Percentiles rank a stretch among this genome's conserved stretches.
Evolutionary conservation across 2,797 vertebrate species (phyloP).

Genomic region (Tapirus indicus): DNA sequence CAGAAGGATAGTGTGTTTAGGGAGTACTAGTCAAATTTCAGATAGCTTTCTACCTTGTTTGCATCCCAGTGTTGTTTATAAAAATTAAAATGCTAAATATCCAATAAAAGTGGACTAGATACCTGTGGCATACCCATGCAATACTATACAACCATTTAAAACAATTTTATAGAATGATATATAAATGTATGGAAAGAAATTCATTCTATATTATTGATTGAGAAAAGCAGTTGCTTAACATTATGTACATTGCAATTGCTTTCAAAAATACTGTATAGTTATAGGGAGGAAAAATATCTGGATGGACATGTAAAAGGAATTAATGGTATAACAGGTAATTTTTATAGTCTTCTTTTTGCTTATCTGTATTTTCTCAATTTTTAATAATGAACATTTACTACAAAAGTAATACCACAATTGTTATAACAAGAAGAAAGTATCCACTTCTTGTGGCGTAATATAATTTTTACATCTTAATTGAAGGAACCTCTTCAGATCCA

Average conservation of each 20-base stretch:
- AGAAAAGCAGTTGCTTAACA: slow-evolving; percentile 5
- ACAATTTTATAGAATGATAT: neutral
- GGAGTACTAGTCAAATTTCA: neutral
- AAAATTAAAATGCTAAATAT: slow-evolving; percentile 32
- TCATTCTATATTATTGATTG: neutral
- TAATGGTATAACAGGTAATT: neutral
- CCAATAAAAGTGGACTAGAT: neutral
- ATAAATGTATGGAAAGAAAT: neutral
- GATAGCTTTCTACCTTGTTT: neutral
- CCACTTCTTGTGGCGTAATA: neutral
- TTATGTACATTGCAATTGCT: neutral
- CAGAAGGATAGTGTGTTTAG: neutral
- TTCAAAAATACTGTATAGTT: neutral
- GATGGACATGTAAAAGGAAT: neutral
- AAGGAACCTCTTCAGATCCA: neutral
- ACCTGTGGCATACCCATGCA: neutral
- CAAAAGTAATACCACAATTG: neutral
- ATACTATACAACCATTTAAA: neutral
- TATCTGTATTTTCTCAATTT: neutral
- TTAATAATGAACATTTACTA: neutral
- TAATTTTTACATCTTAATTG: slow-evolving; percentile 34
- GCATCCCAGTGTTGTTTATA: neutral
- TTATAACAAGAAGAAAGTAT: neutral
- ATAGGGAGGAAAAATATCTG: neutral
- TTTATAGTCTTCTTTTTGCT: neutral